Evolutionary conservation across 2,888 invertebrate genomes (phyloP).

Genomic region (Tyria jacobaeae): DNA sequence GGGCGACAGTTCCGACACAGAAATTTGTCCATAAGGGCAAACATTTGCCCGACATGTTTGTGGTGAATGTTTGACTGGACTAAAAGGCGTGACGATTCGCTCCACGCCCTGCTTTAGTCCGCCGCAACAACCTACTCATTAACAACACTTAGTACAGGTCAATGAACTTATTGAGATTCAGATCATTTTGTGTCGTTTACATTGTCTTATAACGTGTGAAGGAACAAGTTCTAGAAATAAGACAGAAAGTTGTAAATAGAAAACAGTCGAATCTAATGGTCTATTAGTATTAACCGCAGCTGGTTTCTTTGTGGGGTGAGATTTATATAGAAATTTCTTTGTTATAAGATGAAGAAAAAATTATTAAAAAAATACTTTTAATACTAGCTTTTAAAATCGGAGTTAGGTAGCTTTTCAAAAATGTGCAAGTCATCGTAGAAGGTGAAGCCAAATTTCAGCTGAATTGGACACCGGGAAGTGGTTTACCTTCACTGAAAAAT

Average conservation of each 20-base stretch:
- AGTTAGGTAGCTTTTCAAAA: too few relatives aligned
- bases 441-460: too few relatives aligned
- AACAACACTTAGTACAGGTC: conserved; percentile 39
- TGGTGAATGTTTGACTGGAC: conserved; percentile 67
- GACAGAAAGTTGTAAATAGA: background rate
- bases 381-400: too few relatives aligned
- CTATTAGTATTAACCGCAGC: too few relatives aligned
- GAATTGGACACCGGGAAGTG: too few relatives aligned
- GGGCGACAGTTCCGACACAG: conserved; percentile 73
- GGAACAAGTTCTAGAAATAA: background rate
- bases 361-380: too few relatives aligned
- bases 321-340: too few relatives aligned
- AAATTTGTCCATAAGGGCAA: conserved; percentile 68
- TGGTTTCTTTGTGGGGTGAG: too few relatives aligned
- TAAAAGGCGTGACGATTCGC: conserved; percentile 76
- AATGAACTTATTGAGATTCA: conserved; percentile 34
- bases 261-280: too few relatives aligned
- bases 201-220: background rate
- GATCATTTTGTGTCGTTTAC: conserved; percentile 23
- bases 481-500: too few relatives aligned
- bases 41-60: conserved; percentile 67
- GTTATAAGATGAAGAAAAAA: too few relatives aligned
- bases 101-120: conserved; percentile 67
- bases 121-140: conserved; percentile 50
- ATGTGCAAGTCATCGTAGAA: too few relatives aligned